Evolutionary conservation across 37 sponge, comb jelly and placozoan genomes (phyloP).

Genomic region (Amphimedon queenslandica): DNA sequence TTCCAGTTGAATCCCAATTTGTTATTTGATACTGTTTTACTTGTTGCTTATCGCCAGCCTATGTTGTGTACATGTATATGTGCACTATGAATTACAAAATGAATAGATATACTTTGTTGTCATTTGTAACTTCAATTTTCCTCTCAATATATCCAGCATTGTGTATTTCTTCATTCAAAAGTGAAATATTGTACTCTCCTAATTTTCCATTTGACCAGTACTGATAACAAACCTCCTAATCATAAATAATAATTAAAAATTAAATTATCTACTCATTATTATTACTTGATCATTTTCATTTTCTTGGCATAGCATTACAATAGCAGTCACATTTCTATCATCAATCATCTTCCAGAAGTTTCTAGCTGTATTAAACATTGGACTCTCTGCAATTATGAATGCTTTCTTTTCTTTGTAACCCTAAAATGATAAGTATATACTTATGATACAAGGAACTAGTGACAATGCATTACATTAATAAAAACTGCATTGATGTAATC

Average conservation of each 20-base stretch:
- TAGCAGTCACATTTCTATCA: constrained; percentile 1
- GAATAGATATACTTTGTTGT: too few species aligned
- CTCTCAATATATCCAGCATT: constrained; percentile 6
- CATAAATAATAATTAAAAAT: background rate
- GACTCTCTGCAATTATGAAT: constrained; percentile 25
- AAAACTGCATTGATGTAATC: constrained; percentile 32
- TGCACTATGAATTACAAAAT: too few species aligned
- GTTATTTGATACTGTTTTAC: too few species aligned
- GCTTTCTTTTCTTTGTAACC: constrained; percentile 29
- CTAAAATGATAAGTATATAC: background rate
- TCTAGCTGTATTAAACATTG: constrained; percentile 16
- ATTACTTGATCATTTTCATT: background rate
- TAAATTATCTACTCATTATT: background rate
- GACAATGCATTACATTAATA: constrained; percentile 26
- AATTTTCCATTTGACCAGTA: background rate
- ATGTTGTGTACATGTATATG: too few species aligned
- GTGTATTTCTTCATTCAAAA: background rate
- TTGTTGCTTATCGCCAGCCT: too few species aligned
- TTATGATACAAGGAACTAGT: background rate
- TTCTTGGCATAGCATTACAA: background rate
- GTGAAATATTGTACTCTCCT: background rate
- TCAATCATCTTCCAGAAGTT: constrained; percentile 34
- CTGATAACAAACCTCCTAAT: constrained; percentile 9
- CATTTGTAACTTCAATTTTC: background rate
- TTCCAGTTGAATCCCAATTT: too few species aligned